Conservation (phyloP, 2,797 vertebrate genomes). For the Dromococcyx pavoninus region DNA sequence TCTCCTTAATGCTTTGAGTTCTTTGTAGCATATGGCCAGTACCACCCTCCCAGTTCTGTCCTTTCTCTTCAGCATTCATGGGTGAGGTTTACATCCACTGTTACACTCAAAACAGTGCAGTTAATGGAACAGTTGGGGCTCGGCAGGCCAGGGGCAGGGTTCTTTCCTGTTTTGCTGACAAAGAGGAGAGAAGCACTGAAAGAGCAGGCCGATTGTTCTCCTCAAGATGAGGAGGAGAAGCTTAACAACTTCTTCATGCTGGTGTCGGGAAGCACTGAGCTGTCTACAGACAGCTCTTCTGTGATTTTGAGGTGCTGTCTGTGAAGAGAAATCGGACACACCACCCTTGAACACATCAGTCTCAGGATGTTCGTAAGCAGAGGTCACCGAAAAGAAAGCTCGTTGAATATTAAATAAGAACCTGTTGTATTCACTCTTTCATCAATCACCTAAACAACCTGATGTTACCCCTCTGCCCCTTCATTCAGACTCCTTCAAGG, state of each 20-base stretch:
- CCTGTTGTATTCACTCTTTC: neutral
- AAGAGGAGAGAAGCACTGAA: neutral
- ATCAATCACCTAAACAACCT: neutral
- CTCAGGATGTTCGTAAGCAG: neutral
- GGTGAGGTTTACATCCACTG: neutral
- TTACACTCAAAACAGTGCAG: neutral
- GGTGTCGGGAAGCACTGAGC: neutral
- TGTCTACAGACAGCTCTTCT: neutral
- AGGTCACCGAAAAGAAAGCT: neutral
- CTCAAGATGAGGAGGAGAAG: neutral
- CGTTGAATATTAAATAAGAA: neutral
- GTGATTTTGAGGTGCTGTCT: neutral
- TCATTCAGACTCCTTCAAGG: neutral
- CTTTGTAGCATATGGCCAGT: neutral
- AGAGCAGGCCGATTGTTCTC: neutral
- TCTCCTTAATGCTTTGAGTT: neutral
- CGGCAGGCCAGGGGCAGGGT: neutral
- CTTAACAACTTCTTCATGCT: neutral
- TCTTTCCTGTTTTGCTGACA: neutral
- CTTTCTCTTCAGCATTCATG: neutral
- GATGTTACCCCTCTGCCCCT: neutral
- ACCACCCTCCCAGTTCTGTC: neutral
- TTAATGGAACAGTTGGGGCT: neutral
- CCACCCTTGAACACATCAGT: neutral
- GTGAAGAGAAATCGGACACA: neutral